Conservation (phyloP, 1,140 invertebrate genomes). For the Brachionus plicatilis region DNA sequence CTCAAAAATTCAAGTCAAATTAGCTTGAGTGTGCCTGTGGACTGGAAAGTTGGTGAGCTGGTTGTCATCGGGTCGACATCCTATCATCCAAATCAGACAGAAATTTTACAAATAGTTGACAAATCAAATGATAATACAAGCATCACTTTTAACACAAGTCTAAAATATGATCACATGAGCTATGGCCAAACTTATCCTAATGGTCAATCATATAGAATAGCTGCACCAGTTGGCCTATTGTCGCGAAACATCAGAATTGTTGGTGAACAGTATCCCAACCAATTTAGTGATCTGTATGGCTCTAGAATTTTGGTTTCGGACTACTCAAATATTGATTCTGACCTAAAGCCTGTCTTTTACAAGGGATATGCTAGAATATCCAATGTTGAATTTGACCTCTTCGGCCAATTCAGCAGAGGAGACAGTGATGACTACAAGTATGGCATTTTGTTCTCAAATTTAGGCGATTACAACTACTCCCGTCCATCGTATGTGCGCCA, state of each 20-base stretch:
- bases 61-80: conserved; percentile 19
- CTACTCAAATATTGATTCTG: background rate
- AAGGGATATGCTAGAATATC: conserved; percentile 33
- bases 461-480: conserved; percentile 34
- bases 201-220: conserved; percentile 41
- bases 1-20: background rate
- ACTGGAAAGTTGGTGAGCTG: conserved; percentile 43
- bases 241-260: conserved; percentile 50
- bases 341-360: background rate
- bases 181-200: background rate
- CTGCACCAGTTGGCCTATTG: conserved; percentile 50
- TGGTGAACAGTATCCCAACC: conserved; percentile 46
- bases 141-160: background rate
- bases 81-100: background rate
- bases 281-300: conserved; percentile 49
- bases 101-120: conserved; percentile 10
- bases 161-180: background rate
- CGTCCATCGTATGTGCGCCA: conserved; percentile 34
- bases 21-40: conserved; percentile 10
- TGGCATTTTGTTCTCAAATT: background rate
- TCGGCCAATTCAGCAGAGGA: background rate
- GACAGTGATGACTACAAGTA: conserved; percentile 8
- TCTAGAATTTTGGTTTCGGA: conserved; percentile 47
- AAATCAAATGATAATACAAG: background rate
- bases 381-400: background rate